Conservation (phyloP, 2,888 invertebrate species). For the Neuroscelio doddi region DNA sequence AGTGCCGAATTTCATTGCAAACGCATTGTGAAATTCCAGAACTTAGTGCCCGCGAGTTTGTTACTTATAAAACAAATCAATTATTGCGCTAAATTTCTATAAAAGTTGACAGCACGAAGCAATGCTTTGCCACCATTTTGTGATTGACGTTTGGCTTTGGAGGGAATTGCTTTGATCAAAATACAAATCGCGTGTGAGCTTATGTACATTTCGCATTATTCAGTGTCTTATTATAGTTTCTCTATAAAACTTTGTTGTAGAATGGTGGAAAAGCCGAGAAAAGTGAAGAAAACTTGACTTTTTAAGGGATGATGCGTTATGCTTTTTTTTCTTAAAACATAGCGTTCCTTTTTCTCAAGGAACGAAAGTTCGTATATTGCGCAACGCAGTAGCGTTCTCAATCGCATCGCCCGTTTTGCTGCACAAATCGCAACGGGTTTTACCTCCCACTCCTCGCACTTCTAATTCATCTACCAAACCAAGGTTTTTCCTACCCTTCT, state of each 20-base stretch:
- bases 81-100: not conserved
- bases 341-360: conserved; percentile 45
- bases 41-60: not conserved
- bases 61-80: not conserved
- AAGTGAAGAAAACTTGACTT: not conserved
- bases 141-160: conserved; percentile 58
- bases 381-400: conserved; percentile 63
- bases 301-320: not conserved
- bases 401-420: conserved; percentile 48
- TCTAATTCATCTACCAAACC: conserved; percentile 33
- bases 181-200: conserved; percentile 16
- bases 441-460: conserved; percentile 44
- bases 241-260: not conserved
- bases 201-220: conserved; percentile 3
- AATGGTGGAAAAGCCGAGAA: not conserved
- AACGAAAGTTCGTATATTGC: conserved; percentile 67
- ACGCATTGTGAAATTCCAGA: not conserved
- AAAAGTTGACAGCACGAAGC: conserved; percentile 23
- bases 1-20: not conserved
- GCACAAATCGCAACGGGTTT: conserved; percentile 52
- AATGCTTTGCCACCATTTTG: conserved; percentile 58
- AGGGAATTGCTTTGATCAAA: conserved; percentile 49
- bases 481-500: conserved; percentile 1
- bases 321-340: conserved; percentile 20
- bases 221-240: not conserved